phyloP scores from a whole-genome alignment of 30 jellyfish, hydroid and myxozoan species.

The Sanderia malayensis region DNA sequence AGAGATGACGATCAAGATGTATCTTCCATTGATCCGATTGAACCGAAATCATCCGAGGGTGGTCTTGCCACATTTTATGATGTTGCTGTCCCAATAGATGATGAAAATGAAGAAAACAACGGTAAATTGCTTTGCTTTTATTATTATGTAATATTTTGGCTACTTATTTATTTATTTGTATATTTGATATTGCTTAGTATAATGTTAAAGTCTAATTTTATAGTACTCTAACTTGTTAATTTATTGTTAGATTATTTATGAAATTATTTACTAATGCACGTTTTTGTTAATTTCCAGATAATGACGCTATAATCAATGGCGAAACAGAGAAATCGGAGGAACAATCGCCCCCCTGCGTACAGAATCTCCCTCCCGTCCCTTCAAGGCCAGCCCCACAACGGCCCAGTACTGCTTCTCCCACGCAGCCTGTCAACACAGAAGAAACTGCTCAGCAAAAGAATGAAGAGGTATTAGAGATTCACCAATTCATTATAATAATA shows the following conservation, averaged over 20 bases:
- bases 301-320: constrained; percentile 16
- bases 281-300: constrained; percentile 9
- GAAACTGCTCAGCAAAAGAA: background rate
- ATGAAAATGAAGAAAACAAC: no score
- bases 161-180: no score
- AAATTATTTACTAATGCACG: no score
- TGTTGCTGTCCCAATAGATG: constrained; percentile 87
- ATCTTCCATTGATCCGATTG: constrained; percentile 26
- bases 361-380: constrained; percentile 45
- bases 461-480: no score
- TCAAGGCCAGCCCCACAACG: constrained; percentile 61
- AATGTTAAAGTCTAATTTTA: no score
- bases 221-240: no score
- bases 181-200: no score
- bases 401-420: constrained; percentile 21
- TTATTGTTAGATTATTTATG: no score
- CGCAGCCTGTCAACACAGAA: background rate
- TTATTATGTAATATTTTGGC: no score
- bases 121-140: no score
- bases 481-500: no score
- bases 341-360: background rate
- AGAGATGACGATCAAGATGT: constrained; percentile 49
- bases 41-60: constrained; percentile 68
- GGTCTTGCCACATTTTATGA: constrained; percentile 87
- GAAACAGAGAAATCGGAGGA: constrained; percentile 6